phyloP scores from a whole-genome alignment of 2,113 vertebrate genomes.

The Dicerorhinus sumatrensis region DNA sequence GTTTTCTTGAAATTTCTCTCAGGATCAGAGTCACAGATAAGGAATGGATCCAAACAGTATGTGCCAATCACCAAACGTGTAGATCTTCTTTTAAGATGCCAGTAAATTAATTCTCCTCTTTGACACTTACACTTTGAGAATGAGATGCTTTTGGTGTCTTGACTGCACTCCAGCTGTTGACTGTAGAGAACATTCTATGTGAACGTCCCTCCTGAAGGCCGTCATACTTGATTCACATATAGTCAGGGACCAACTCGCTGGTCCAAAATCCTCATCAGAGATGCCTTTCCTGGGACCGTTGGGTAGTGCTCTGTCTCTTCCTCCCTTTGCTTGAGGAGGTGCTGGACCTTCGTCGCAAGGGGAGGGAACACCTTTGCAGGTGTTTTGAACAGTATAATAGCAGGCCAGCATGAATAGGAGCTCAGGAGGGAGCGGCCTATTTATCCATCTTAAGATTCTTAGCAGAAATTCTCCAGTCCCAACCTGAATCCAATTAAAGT shows the following conservation, averaged over 20 bases:
- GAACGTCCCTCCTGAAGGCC: not conserved
- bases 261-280: not conserved
- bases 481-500: not conserved
- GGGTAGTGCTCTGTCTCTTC: not conserved
- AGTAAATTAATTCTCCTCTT: not conserved
- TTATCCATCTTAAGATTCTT: not conserved
- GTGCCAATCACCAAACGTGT: not conserved
- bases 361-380: not conserved
- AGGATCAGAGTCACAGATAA: not conserved
- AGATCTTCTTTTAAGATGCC: not conserved
- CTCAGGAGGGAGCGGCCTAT: not conserved
- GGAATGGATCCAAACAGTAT: not conserved
- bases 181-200: not conserved
- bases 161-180: not conserved
- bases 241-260: not conserved
- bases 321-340: not conserved
- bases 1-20: conserved; percentile 1
- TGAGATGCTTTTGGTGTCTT: not conserved
- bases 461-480: not conserved
- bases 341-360: not conserved
- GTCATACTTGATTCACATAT: fast-evolving
- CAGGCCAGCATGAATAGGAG: not conserved
- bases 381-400: not conserved
- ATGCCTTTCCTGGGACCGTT: not conserved
- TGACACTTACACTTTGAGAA: not conserved